phyloP scores from a whole-genome alignment of 2,797 vertebrate species.

The Premnoplex brunnescens region DNA sequence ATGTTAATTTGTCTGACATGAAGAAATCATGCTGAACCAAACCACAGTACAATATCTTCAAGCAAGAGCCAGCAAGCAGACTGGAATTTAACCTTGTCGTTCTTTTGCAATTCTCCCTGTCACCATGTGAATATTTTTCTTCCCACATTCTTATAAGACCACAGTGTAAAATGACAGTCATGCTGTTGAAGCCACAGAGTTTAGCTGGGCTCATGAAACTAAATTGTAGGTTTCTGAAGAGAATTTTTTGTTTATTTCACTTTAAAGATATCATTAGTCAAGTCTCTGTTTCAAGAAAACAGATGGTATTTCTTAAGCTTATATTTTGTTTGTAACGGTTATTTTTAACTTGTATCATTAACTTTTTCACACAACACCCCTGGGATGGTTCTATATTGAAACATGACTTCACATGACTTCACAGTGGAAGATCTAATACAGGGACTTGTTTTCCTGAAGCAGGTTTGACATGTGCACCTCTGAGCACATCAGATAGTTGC shows the following conservation, averaged over 20 bases:
- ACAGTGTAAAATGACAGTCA: conserved; percentile 8
- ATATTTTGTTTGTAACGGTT: neutral
- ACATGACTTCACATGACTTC: neutral
- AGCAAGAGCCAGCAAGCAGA: neutral
- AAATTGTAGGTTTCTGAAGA: neutral
- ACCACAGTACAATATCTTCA: neutral
- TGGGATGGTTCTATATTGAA: neutral
- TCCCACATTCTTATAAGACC: neutral
- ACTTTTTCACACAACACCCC: neutral
- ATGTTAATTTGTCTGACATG: conserved; percentile 18
- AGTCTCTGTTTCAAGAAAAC: neutral
- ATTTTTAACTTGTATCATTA: conserved; percentile 1
- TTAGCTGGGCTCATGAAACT: neutral
- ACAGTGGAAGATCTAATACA: neutral
- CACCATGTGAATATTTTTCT: neutral
- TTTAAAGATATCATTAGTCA: conserved; percentile 2
- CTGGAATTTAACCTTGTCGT: neutral
- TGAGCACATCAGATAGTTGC: neutral
- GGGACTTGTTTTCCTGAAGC: neutral
- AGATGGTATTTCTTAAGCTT: neutral
- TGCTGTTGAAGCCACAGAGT: neutral
- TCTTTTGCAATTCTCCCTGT: neutral
- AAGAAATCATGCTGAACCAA: neutral
- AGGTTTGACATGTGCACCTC: neutral
- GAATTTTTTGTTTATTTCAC: neutral